phyloP scores from a whole-genome alignment of 2,113 vertebrate genomes.

The Tautogolabrus adspersus region DNA sequence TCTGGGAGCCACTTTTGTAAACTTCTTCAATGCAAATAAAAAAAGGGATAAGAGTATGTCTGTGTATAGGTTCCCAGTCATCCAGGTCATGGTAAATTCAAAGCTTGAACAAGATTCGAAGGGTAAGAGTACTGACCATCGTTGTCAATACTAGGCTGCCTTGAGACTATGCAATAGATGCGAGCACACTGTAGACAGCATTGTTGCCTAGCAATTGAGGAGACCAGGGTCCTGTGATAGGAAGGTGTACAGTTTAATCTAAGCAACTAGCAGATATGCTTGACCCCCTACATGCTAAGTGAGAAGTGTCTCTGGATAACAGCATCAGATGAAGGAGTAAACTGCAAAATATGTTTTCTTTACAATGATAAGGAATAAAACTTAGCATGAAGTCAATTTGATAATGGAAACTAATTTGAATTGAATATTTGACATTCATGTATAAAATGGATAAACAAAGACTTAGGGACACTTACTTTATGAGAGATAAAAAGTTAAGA shows the following conservation, averaged over 20 bases:
- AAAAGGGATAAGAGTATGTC: neutral
- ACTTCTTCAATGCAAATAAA: neutral
- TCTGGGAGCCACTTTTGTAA: neutral
- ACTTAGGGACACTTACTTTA: neutral
- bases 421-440: neutral
- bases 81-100: no score
- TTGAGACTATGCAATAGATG: conserved; percentile 49
- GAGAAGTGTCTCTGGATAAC: neutral
- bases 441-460: neutral
- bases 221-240: conserved; percentile 49
- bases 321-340: conserved; percentile 19
- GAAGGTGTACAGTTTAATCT: conserved; percentile 54
- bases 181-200: conserved; percentile 50
- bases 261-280: conserved; percentile 42
- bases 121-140: no score
- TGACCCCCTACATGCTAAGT: conserved; percentile 12
- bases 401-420: neutral
- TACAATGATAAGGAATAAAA: neutral
- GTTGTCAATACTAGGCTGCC: conserved; percentile 6
- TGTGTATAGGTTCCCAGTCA: no score
- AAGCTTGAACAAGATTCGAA: no score
- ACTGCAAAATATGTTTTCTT: conserved; percentile 6
- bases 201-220: conserved; percentile 73
- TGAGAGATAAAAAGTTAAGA: neutral
- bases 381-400: neutral